Base-by-base conservation (phyloP, 2,888 invertebrate genomes). In the Octonoba sinensis region DNA sequence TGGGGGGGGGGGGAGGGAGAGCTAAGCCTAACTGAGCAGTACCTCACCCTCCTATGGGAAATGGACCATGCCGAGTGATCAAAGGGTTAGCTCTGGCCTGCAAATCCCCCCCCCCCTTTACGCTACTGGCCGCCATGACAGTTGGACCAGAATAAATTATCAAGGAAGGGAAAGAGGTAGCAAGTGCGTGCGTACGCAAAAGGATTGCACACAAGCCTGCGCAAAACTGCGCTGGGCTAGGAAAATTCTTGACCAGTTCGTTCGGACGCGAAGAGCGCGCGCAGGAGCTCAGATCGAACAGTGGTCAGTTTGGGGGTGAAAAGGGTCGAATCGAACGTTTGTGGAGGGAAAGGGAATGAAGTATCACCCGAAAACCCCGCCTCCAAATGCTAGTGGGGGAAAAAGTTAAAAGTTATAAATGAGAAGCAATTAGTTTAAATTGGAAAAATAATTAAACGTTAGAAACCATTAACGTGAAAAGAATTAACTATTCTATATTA, bases 31-130 rank as follows among this genome's bases (percentile, higher is more conserved):
- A 73, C 72, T 67, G 66, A 62, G 56, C 64, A 22, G 69, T 64
- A 70, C 81, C 64, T 62, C 69, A 49, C 74, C 81, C 81, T 81
- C 81, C 70, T 81, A 75, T 75, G 81, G 81, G 81, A 81, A 81
- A 81, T 81, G 81, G 81, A 81, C 81, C 81, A 75, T 81, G 49
- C 81, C 81, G 65, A 74, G 81, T 81, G 81, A 81, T 81, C 81
- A 81, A 81, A 81, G 81, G 81, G 81, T 81, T 81, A 79, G 79
- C 15, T 27, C 44, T 56, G 27, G 27, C 27, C 27, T 27, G 27
- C 27, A 27, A 6, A 24, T 46, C 56, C 27, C 22, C 47, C 64
- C 72, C 78, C 70, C 78, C 47, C 24, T 27, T 27, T 27, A 27
- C 27, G 27, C 27, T 27, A 27, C 27, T 27, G 27, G 66, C 79